Percentiles rank a stretch among this genome's conserved stretches.
phyloP scores from a whole-genome alignment of 1,140 invertebrate species.

The Theocolax elegans region DNA sequence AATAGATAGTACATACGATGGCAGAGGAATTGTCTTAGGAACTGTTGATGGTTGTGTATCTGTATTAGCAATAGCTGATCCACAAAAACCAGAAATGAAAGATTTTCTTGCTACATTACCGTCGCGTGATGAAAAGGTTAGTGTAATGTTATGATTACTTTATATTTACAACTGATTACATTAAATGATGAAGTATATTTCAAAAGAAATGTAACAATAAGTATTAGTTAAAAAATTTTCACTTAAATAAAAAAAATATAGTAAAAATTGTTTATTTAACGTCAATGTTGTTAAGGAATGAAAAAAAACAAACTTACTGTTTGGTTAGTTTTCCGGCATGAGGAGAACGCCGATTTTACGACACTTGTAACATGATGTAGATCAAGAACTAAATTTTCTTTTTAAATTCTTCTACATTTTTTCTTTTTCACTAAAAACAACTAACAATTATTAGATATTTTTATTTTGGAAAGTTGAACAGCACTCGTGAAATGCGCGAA shows the following conservation, averaged over 20 bases:
- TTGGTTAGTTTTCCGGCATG: slow-evolving; percentile 35
- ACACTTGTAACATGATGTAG: not conserved
- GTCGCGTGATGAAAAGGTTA: slow-evolving; percentile 77
- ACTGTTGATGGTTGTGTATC: slow-evolving; percentile 95
- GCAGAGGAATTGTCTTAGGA: slow-evolving; percentile 85
- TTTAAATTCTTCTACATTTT: slow-evolving; percentile 2
- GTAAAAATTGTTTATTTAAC: not conserved
- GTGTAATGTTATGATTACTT: slow-evolving; percentile 24
- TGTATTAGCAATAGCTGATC: slow-evolving; percentile 90
- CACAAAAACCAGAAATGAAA: slow-evolving; percentile 71
- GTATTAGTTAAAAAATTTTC: too few relatives aligned
- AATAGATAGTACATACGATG: slow-evolving; percentile 84
- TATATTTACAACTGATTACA: not conserved
- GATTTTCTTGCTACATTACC: slow-evolving; percentile 77
- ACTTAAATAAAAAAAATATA: not conserved
- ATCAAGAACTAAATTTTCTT: not conserved
- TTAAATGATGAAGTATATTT: slow-evolving; percentile 7
- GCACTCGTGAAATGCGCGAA: slow-evolving; percentile 34
- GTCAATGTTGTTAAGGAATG: slow-evolving; percentile 3
- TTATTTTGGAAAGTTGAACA: slow-evolving; percentile 29
- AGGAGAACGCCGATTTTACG: slow-evolving; percentile 7
- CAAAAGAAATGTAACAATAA: not conserved
- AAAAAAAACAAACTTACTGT: slow-evolving; percentile 37
- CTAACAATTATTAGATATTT: slow-evolving; percentile 3
- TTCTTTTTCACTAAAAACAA: slow-evolving; percentile 8